These are phyloP conservation scores for Selene dorsalis DNA, from an alignment of 2,797 vertebrate species.

Conservation along the genomic window DNA sequence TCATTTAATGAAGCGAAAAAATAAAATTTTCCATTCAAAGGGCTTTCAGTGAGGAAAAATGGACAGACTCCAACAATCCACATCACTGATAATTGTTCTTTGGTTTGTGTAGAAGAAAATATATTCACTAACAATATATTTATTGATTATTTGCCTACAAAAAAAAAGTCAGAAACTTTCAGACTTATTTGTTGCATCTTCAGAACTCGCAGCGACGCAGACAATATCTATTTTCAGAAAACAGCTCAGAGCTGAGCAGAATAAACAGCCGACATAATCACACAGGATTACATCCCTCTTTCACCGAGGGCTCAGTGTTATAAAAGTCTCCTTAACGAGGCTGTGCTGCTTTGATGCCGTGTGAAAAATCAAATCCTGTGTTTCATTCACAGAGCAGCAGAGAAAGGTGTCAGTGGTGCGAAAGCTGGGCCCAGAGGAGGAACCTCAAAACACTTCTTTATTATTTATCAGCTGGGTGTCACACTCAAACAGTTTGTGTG, in stretches of 20 bases:
- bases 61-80: background rate
- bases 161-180: conserved; percentile 25
- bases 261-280: conserved; percentile 65
- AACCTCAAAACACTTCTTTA: conserved; percentile 10
- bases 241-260: conserved; percentile 50
- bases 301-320: conserved; percentile 22
- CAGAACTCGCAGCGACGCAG: conserved; percentile 29
- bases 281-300: conserved; percentile 43
- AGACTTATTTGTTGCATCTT: conserved; percentile 23
- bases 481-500: conserved; percentile 12
- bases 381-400: conserved; percentile 38
- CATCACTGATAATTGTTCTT: conserved; percentile 8
- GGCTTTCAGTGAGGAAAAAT: background rate
- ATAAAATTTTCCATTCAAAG: background rate
- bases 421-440: conserved; percentile 26
- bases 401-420: conserved; percentile 45
- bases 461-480: conserved; percentile 49
- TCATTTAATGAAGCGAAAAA: conserved; percentile 2
- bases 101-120: conserved; percentile 21
- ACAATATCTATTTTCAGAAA: conserved; percentile 50
- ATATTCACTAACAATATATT: conserved; percentile 26
- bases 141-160: conserved; percentile 29
- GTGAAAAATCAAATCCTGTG: conserved; percentile 53
- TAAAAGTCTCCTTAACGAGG: conserved; percentile 44
- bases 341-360: conserved; percentile 48